phyloP scores from a whole-genome alignment of 2,113 vertebrate species.

The Syrmaticus mikado region DNA sequence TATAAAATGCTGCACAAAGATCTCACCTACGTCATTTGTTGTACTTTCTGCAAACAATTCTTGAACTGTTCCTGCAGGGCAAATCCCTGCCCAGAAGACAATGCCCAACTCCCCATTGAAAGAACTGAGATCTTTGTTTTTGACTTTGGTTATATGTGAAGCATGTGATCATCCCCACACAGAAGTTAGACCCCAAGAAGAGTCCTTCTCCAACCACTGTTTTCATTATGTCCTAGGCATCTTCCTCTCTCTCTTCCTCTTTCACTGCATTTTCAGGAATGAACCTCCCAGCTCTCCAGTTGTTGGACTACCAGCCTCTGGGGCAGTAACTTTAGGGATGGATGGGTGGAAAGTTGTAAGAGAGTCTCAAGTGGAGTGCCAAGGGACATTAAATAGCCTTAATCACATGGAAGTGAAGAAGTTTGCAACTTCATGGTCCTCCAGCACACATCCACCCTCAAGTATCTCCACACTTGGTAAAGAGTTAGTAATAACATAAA shows the following conservation, averaged over 20 bases:
- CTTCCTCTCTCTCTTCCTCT: not conserved
- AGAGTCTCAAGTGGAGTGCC: not conserved
- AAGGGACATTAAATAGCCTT: not conserved
- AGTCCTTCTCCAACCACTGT: not conserved
- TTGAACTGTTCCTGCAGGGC: not conserved
- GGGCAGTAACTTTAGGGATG: not conserved
- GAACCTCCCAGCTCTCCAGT: not conserved
- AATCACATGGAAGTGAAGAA: not conserved
- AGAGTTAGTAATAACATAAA: not conserved
- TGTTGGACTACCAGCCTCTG: not conserved
- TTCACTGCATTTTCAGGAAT: not conserved
- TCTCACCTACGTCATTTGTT: not conserved
- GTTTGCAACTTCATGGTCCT: not conserved
- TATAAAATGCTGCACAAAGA: constrained; percentile 24
- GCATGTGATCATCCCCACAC: not conserved
- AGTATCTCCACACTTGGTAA: not conserved
- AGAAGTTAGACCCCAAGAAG: not conserved
- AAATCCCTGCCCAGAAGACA: not conserved
- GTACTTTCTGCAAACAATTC: not conserved
- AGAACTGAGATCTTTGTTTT: not conserved
- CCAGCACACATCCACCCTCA: not conserved
- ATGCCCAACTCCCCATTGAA: not conserved
- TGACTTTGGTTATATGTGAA: not conserved
- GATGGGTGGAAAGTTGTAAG: not conserved
- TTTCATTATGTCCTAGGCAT: not conserved